A percentile compares a stretch with the other conserved stretches of the same genome.
Evolutionary conservation across 2,797 vertebrate species (phyloP).

Genomic region (Sphaeramia orbicularis): DNA sequence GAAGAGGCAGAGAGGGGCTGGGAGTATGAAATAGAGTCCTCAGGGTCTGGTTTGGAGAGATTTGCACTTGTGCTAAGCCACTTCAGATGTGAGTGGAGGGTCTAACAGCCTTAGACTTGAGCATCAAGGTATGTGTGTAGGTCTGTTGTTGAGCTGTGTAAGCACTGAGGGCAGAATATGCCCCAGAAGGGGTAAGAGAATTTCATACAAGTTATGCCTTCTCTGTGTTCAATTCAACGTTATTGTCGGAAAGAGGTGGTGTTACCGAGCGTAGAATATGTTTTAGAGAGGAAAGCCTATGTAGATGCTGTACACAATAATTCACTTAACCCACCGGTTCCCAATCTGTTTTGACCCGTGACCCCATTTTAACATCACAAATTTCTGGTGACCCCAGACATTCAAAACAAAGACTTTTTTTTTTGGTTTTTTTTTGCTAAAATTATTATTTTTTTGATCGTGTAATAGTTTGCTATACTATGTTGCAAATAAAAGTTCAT

Average conservation of each 20-base stretch:
- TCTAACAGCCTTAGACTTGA: conserved; percentile 82
- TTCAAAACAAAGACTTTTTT: too few species aligned
- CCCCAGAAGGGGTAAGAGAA: conserved; percentile 68
- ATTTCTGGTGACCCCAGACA: too few species aligned
- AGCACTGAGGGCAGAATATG: conserved; percentile 75
- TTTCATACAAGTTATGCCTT: conserved; percentile 73
- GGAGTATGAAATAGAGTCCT: conserved; percentile 84
- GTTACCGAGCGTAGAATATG: conserved; percentile 13
- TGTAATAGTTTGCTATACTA: too few species aligned
- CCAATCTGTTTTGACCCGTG: too few species aligned
- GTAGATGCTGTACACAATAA: conserved; percentile 18
- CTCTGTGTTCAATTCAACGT: conserved; percentile 63
- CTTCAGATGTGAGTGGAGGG: conserved; percentile 83
- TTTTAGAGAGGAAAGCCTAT: conserved; percentile 31
- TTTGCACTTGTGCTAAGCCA: conserved; percentile 83
- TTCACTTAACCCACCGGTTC: conserved; percentile 23
- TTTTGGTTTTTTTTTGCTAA: too few species aligned
- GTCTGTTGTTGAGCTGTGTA: conserved; percentile 82
- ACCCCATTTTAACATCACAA: too few species aligned
- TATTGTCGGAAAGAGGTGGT: conserved; percentile 61
- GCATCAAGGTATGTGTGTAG: conserved; percentile 82
- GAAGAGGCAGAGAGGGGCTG: conserved; percentile 74
- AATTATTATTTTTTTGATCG: too few species aligned
- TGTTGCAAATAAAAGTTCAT: too few species aligned
- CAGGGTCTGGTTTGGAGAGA: conserved; percentile 84